phyloP scores from a whole-genome alignment of 2,888 invertebrate species.

The Eristalis pertinax region DNA sequence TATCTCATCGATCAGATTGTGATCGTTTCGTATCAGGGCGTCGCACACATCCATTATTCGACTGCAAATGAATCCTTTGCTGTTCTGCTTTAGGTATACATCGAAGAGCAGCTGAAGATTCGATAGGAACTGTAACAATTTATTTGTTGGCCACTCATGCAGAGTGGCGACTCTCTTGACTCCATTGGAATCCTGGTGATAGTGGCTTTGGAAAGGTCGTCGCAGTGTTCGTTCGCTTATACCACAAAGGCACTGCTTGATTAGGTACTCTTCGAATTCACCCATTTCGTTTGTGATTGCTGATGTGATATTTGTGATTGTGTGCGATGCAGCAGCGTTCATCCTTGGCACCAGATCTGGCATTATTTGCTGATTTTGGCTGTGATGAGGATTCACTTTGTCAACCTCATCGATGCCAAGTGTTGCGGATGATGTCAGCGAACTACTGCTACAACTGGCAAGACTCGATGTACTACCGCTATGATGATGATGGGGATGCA shows the following conservation, averaged over 20 bases:
- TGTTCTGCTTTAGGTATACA: conserved; percentile 91
- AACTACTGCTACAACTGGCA: conserved; percentile 65
- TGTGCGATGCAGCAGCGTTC: conserved; percentile 53
- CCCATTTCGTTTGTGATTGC: conserved; percentile 78
- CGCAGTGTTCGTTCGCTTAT: conserved; percentile 87
- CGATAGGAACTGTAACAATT: conserved; percentile 89
- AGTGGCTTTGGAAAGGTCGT: conserved; percentile 87
- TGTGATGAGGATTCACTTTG: conserved; percentile 62
- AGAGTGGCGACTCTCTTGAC: conserved; percentile 83
- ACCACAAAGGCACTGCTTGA: conserved; percentile 90
- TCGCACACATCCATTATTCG: conserved; percentile 91
- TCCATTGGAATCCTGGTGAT: conserved; percentile 82
- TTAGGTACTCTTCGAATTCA: conserved; percentile 82
- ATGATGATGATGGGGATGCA: conserved; percentile 55
- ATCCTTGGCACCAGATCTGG: conserved; percentile 75
- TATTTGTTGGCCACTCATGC: conserved; percentile 86
- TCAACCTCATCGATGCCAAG: conserved; percentile 78
- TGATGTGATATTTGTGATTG: conserved; percentile 62
- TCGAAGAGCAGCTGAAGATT: conserved; percentile 92
- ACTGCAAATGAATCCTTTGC: conserved; percentile 90
- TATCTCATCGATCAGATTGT: conserved; percentile 92
- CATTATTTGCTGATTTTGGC: conserved; percentile 67
- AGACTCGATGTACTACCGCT: conserved; percentile 53
- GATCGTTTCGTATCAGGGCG: conserved; percentile 89
- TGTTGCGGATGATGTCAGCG: conserved; percentile 37